Percentiles rank a stretch among this genome's conserved stretches.
Conservation (phyloP, 1,140 invertebrate species). For the Microplitis demolitor region DNA sequence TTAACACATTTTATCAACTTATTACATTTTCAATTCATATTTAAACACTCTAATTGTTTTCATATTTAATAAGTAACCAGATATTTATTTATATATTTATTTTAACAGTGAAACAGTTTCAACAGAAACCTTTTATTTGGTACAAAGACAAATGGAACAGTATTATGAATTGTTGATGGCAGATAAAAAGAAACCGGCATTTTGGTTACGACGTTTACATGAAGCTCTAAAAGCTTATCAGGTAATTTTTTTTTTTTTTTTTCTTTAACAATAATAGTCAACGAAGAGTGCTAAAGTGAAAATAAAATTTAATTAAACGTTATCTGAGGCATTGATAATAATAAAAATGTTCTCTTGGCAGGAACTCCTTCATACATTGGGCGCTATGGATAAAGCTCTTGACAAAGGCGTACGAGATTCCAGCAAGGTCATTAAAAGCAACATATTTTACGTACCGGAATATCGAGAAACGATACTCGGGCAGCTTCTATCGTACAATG, state of each 20-base stretch:
- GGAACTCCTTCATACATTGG: constrained; percentile 76
- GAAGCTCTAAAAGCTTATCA: constrained; percentile 75
- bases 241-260: constrained; percentile 51
- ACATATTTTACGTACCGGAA: constrained; percentile 93
- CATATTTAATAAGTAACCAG: constrained; percentile 33
- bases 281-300: too few species aligned
- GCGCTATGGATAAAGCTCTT: constrained; percentile 77
- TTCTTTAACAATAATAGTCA: background rate
- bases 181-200: constrained; percentile 83
- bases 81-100: constrained; percentile 29
- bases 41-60: constrained; percentile 19
- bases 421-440: constrained; percentile 85
- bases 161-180: constrained; percentile 85
- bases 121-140: constrained; percentile 88
- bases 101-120: constrained; percentile 83
- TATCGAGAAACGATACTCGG: constrained; percentile 89
- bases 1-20: constrained; percentile 27
- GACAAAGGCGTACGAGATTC: constrained; percentile 75
- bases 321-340: background rate
- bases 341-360: constrained; percentile 1
- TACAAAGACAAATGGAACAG: constrained; percentile 89
- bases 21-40: background rate
- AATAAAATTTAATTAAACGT: too few species aligned
- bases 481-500: constrained; percentile 81
- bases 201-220: constrained; percentile 87